A percentile compares a stretch with the other conserved stretches of the same genome.
phyloP scores from a whole-genome alignment of 2,113 vertebrate genomes.

The Struthio camelus region DNA sequence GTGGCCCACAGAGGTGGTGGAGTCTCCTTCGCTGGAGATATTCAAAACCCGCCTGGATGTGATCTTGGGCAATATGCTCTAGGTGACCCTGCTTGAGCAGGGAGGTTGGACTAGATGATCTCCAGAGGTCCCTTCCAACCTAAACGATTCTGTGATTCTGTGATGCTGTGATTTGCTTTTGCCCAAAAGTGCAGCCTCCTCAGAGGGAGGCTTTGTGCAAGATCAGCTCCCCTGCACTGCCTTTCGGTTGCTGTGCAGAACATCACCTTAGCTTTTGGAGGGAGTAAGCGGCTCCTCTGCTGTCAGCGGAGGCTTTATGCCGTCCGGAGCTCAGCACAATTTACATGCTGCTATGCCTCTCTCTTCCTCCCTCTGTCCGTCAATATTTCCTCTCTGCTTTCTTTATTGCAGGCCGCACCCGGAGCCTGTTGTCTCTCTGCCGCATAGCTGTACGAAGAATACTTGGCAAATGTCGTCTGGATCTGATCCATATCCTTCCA shows the following conservation, averaged over 20 bases:
- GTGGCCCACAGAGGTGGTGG: too few relatives aligned
- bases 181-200: background rate
- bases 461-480: conserved; percentile 86
- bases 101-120: too few relatives aligned
- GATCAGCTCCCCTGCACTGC: background rate
- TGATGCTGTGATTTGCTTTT: too few relatives aligned
- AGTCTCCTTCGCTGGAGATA: too few relatives aligned
- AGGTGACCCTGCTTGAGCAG: too few relatives aligned
- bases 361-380: background rate
- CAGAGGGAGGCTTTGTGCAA: rapidly evolving
- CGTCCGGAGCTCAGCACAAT: background rate
- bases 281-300: background rate
- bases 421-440: conserved; percentile 83
- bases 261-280: background rate
- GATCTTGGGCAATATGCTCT: too few relatives aligned
- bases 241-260: rapidly evolving
- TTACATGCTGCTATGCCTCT: background rate
- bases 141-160: too few relatives aligned
- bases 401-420: conserved; percentile 75
- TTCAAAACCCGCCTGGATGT: too few relatives aligned
- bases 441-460: conserved; percentile 85
- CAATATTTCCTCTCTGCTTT: background rate
- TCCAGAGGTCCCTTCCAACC: too few relatives aligned
- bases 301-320: background rate
- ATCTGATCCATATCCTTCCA: conserved; percentile 81